These are phyloP conservation scores for Idaea straminata DNA, from an alignment of 2,888 invertebrate species.

Conservation along the genomic window DNA sequence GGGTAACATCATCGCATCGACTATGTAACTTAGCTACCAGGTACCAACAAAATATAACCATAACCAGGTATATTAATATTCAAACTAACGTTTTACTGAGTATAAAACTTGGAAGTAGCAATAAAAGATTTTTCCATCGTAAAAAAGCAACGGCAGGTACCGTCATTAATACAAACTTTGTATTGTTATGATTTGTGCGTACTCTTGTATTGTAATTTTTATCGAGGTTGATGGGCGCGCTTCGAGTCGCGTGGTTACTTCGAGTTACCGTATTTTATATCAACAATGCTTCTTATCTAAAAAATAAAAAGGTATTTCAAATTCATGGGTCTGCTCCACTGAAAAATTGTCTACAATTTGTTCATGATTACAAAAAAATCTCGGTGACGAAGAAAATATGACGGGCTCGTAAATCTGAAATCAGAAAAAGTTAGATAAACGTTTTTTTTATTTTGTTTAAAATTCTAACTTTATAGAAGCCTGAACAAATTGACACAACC, in stretches of 20 bases:
- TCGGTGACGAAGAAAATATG: conserved; percentile 51
- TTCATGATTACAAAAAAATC: conserved; percentile 61
- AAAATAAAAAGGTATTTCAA: conserved; percentile 73
- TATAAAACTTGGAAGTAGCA: conserved; percentile 43
- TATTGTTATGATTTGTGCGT: conserved; percentile 69
- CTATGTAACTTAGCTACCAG: conserved; percentile 14
- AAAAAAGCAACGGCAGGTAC: conserved; percentile 55
- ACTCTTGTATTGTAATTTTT: conserved; percentile 73
- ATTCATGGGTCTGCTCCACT: conserved; percentile 67
- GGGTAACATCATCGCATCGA: conserved; percentile 2
- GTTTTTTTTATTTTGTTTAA: background rate
- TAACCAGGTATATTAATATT: conserved; percentile 39
- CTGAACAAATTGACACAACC: no score
- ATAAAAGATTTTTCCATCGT: conserved; percentile 55
- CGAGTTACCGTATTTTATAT: conserved; percentile 76
- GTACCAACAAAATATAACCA: conserved; percentile 27
- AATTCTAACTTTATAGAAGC: no score
- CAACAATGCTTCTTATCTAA: conserved; percentile 72
- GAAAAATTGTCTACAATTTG: conserved; percentile 68
- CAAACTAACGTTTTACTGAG: conserved; percentile 42
- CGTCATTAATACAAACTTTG: conserved; percentile 68
- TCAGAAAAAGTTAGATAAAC: background rate
- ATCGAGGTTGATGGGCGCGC: conserved; percentile 56
- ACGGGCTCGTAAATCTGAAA: background rate
- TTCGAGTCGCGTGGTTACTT: conserved; percentile 60